phyloP scores from a whole-genome alignment of 1,140 invertebrate species.

The Drosophila truncata region DNA sequence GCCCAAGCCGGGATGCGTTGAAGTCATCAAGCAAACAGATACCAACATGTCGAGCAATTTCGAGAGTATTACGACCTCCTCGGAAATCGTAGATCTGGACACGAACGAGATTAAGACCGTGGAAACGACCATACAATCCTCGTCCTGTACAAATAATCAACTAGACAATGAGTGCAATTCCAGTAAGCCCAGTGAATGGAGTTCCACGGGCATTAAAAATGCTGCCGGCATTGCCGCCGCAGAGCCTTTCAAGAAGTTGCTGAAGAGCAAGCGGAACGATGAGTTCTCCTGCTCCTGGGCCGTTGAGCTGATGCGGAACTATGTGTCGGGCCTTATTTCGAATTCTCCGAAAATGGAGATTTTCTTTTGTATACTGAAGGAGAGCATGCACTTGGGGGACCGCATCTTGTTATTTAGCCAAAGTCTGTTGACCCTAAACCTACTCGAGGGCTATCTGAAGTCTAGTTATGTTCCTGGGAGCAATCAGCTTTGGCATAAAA shows the following conservation, averaged over 20 bases:
- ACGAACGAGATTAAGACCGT: constrained; percentile 88
- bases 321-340: constrained; percentile 94
- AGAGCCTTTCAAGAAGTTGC: constrained; percentile 61
- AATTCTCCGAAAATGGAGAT: constrained; percentile 98
- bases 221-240: constrained; percentile 18
- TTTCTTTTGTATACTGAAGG: constrained; percentile 96
- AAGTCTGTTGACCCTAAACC: constrained; percentile 97
- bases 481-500: constrained; percentile 93
- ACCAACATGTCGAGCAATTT: constrained; percentile 61
- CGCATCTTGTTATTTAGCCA: constrained; percentile 98
- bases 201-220: constrained; percentile 39
- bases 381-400: constrained; percentile 94
- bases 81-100: constrained; percentile 87
- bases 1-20: constrained; percentile 72
- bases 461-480: constrained; percentile 91
- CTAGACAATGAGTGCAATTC: constrained; percentile 26
- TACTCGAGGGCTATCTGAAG: constrained; percentile 98
- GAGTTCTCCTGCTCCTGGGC: constrained; percentile 95
- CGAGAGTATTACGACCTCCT: constrained; percentile 75
- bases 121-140: constrained; percentile 83
- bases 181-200: constrained; percentile 31
- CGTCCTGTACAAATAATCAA: constrained; percentile 42
- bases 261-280: constrained; percentile 86
- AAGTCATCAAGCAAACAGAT: constrained; percentile 63
- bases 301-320: constrained; percentile 93